Evolutionary conservation across 2,113 vertebrate species (phyloP), one percentile per base, ranked within the genome.

Genomic region (Thunnus thynnus): DNA sequence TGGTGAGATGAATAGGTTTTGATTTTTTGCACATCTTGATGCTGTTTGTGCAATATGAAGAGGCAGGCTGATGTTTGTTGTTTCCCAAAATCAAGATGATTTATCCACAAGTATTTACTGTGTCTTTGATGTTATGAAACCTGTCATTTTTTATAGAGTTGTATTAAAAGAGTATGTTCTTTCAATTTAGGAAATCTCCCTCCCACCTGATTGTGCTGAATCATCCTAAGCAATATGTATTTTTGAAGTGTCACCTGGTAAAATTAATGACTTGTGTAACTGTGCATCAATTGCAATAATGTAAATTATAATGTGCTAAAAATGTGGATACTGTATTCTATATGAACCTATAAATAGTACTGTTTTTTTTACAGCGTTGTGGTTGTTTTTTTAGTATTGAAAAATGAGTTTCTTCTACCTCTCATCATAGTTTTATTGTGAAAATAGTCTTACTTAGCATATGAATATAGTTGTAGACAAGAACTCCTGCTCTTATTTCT

Each of bases 221-320:
- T 84, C 83, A 82, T 91, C 79, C 50, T 66, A 83, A 93, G 90
- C 89, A 92, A 92, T 93, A 92, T 85, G 74, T 88, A 80, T 84
- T 93, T 90, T 89, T 82, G 9, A 87, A 84, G 69, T 88, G 51
- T 90, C 69, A 81, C 60, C 57, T 82, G 78, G 66, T 91, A 68
- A 78, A 82, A 82, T 62, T 55, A 62, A 82, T 86, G 74, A 92
- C 50, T 84, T 83, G 68, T 84, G 78, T 91, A 91, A 91, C 44
- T 92, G 84, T 89, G 76, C 84, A 90, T 91, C 80, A 86, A 88
- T 79, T 91, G 91, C 92, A 94, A 93, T 94, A 94, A 93, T 93
- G 87, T 93, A 91, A 90, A 88, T 82, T 78, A 88, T 72, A 76
- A 90, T 90, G 85, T 87, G 88, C 64, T 82, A 72, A 87, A 41